phyloP scores from a whole-genome alignment of 2,888 invertebrate species.

The Helicoverpa assulta region DNA sequence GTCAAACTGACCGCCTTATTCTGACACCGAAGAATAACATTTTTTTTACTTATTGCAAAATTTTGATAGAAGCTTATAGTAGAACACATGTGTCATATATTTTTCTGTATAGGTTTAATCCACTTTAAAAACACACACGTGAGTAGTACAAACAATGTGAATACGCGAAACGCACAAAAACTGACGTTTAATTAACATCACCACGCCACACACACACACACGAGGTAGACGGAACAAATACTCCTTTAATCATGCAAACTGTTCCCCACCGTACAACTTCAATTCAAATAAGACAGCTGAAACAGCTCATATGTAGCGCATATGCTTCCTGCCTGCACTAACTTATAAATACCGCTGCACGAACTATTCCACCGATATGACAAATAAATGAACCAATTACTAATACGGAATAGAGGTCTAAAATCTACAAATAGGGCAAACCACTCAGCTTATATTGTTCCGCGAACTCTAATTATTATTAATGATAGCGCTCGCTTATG shows the following conservation, averaged over 20 bases:
- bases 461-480: slow-evolving; percentile 85
- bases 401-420: slow-evolving; percentile 71
- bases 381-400: slow-evolving; percentile 8
- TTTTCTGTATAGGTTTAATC: neutral
- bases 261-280: slow-evolving; percentile 41
- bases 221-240: slow-evolving; percentile 23
- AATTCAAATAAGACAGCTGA: slow-evolving; percentile 47
- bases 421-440: slow-evolving; percentile 77
- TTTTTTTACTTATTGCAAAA: neutral
- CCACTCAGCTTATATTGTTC: slow-evolving; percentile 84
- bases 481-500: slow-evolving; percentile 78
- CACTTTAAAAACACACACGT: neutral
- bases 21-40: slow-evolving; percentile 49
- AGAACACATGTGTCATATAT: neutral
- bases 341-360: slow-evolving; percentile 33
- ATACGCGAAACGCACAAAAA: slow-evolving; percentile 5
- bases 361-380: neutral
- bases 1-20: slow-evolving; percentile 70
- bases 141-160: neutral
- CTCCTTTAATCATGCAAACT: slow-evolving; percentile 49
- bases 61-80: neutral
- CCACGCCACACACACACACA: slow-evolving; percentile 5
- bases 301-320: slow-evolving; percentile 38
- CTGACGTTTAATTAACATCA: slow-evolving; percentile 23
- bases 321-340: slow-evolving; percentile 29